A percentile compares a stretch with the other conserved stretches of the same genome.
These are phyloP conservation scores for Temnothorax curvispinosus DNA, from an alignment of 1,140 invertebrate species.

Conservation along the genomic window DNA sequence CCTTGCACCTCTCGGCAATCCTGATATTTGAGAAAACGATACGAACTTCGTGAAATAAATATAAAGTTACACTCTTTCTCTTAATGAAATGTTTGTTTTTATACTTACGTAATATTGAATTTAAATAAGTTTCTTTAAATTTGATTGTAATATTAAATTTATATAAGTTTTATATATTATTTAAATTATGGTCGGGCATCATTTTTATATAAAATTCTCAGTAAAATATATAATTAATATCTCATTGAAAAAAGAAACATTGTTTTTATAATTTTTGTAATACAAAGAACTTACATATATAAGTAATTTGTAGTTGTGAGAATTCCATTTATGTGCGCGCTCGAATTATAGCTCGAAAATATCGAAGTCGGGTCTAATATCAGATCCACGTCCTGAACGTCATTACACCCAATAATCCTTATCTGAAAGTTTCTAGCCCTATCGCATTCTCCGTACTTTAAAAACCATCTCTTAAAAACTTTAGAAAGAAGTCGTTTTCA, in stretches of 20 bases:
- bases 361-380: slow-evolving; percentile 37
- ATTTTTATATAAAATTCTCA: neutral
- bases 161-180: neutral
- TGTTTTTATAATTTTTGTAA: neutral
- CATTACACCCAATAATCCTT: slow-evolving; percentile 66
- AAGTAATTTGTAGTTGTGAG: neutral
- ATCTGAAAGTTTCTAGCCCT: slow-evolving; percentile 50
- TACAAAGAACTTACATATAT: neutral
- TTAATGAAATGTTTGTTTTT: neutral
- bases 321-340: neutral
- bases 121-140: neutral
- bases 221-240: neutral
- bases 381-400: slow-evolving; percentile 51
- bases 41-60: neutral
- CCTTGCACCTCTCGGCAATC: neutral
- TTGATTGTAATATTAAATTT: neutral
- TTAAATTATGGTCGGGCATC: neutral
- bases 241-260: neutral
- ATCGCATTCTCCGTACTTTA: slow-evolving; percentile 29
- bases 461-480: slow-evolving; percentile 47
- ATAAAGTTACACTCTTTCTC: neutral
- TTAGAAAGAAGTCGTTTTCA: slow-evolving; percentile 52
- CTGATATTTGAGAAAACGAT: neutral
- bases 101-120: neutral
- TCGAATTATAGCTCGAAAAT: slow-evolving; percentile 17